A percentile compares a stretch with the other conserved stretches of the same genome.
These are phyloP conservation scores for Notoglanidium macrostoma DNA, from an alignment of 2,797 vertebrate species.

Conservation along the genomic window DNA sequence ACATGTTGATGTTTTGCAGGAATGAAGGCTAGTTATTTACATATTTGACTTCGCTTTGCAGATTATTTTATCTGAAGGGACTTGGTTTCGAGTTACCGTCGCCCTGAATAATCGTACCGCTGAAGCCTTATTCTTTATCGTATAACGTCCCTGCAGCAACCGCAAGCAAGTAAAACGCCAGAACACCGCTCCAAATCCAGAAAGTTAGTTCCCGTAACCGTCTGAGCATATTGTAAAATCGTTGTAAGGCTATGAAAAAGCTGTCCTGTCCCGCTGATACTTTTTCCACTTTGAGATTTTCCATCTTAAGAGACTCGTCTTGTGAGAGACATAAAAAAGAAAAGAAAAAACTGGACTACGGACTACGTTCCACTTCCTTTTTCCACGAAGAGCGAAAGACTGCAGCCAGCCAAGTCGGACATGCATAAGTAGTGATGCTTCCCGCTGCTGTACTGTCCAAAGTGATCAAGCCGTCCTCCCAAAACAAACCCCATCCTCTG, in stretches of 20 bases:
- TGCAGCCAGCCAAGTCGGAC: slow-evolving; percentile 34
- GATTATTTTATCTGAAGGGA: background rate
- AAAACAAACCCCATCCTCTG: background rate
- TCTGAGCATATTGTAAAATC: slow-evolving; percentile 36
- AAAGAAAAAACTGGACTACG: background rate
- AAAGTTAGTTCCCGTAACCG: slow-evolving; percentile 26
- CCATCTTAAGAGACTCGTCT: slow-evolving; percentile 29
- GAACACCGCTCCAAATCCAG: background rate
- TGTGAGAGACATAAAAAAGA: slow-evolving; percentile 9
- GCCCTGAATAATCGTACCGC: no score
- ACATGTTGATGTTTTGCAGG: background rate
- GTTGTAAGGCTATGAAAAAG: slow-evolving; percentile 14
- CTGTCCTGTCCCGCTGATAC: slow-evolving; percentile 1
- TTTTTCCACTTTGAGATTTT: slow-evolving; percentile 44
- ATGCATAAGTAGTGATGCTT: slow-evolving; percentile 22
- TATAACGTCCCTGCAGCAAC: background rate
- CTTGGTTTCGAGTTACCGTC: background rate
- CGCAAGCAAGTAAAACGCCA: slow-evolving; percentile 7
- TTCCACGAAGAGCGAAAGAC: slow-evolving; percentile 32
- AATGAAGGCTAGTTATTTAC: background rate
- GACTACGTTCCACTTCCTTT: slow-evolving; percentile 32
- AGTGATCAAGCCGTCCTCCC: background rate
- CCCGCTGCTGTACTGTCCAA: background rate
- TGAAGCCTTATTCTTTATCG: background rate
- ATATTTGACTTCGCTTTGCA: background rate